Base-by-base conservation (phyloP, 1,140 invertebrate species). In the Papilio glaucus region DNA sequence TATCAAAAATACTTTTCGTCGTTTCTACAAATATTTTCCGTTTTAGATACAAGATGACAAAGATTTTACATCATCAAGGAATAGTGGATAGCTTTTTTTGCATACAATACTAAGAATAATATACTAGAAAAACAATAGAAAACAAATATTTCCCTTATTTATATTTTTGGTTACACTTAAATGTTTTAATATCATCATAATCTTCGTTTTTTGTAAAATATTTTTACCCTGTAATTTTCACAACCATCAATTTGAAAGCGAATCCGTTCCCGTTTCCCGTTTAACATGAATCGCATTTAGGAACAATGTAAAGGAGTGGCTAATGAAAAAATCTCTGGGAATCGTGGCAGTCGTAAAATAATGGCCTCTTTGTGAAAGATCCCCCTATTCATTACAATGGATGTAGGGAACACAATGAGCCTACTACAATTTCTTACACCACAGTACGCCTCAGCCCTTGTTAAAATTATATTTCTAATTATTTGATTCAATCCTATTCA, bases 321-420 rank as follows among this genome's bases (percentile, higher is more conserved):
- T 68, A 68, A 68, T 68, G 65, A 77, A 76, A 80, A 78, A 76
- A 53, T 65, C 71, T 63, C 70, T 38, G 68, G 68, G 74, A 75
- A 75, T 68, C 72, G 65, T 68, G 41, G 65, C 41, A 68, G 72
- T 75, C 73, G 74, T 80, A 77, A 80, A 80, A 80, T 80, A 80
- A 78, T 73, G 72, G 74, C 68, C 72, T 68, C 79, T 80, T 80
- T 80, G 76, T 71, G 74, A 78, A 61, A 77, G 29, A 75, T 77
- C 63, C 70, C n/a, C 65, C 71, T 73, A 77, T 81, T 80, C 76
- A 80, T 80, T 78, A 78, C 72, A 78, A 81, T 78, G 73, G 76
- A 80, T 76, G 79, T 80, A 80, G 70, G 38, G 72, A 73, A 72
- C 72, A 74, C 79, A 81, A 81, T 75, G 75, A 73, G 45, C 38